phyloP scores from a whole-genome alignment of 2,888 invertebrate species.

The Hirtodrosophila cameraria region DNA sequence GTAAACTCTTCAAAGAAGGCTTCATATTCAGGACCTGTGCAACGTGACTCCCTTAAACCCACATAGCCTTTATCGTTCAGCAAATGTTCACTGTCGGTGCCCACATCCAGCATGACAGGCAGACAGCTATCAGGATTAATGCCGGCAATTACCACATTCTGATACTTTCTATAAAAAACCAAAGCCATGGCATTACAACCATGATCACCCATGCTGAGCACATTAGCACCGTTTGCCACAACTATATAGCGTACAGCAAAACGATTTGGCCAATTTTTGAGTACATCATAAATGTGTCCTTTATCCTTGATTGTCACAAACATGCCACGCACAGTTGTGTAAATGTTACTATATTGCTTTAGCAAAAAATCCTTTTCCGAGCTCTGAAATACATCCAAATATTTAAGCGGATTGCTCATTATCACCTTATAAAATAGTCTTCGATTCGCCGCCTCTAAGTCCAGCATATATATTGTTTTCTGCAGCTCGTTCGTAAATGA shows the following conservation, averaged over 20 bases:
- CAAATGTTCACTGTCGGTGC: slow-evolving; percentile 54
- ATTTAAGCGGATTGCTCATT: slow-evolving; percentile 22
- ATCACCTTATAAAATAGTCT: slow-evolving; percentile 48
- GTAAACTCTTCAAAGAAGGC: slow-evolving; percentile 62
- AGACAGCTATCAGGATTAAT: slow-evolving; percentile 47
- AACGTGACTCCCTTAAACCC: slow-evolving; percentile 43
- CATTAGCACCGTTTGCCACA: slow-evolving; percentile 44
- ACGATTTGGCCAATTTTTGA: slow-evolving; percentile 53
- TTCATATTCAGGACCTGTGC: slow-evolving; percentile 1
- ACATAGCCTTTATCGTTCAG: slow-evolving; percentile 15
- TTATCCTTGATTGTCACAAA: slow-evolving; percentile 53
- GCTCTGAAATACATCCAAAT: slow-evolving; percentile 22
- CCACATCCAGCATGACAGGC: slow-evolving; percentile 54
- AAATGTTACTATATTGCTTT: neutral
- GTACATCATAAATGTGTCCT: slow-evolving; percentile 46
- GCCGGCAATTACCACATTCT: slow-evolving; percentile 51
- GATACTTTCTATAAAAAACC: slow-evolving; percentile 14
- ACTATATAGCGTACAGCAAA: slow-evolving; percentile 33
- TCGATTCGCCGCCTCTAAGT: slow-evolving; percentile 15
- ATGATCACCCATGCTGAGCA: slow-evolving; percentile 45
- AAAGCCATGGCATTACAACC: slow-evolving; percentile 33
- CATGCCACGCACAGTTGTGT: slow-evolving; percentile 3
- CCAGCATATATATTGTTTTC: slow-evolving; percentile 22
- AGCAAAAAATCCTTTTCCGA: slow-evolving; percentile 1
- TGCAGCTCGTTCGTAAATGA: neutral